Evolutionary conservation across 2,113 vertebrate genomes (phyloP).

Genomic region (Sylvilagus bachmani): DNA sequence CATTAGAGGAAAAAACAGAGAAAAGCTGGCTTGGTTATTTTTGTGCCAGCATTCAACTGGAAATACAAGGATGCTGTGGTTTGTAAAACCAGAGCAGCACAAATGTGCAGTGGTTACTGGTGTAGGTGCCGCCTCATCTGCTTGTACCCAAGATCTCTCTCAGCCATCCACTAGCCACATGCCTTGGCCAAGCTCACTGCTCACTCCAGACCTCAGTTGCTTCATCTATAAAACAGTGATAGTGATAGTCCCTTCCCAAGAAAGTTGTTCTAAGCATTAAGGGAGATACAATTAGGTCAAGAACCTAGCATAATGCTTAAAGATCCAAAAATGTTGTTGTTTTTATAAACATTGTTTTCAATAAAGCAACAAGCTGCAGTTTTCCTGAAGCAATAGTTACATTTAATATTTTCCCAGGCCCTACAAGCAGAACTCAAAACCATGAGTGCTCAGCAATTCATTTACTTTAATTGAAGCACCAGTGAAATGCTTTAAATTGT

Average conservation of each 20-base stretch:
- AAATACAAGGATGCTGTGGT: not conserved
- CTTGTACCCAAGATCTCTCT: not conserved
- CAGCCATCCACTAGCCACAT: not conserved
- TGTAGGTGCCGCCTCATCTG: not conserved
- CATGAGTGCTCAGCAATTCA: not conserved
- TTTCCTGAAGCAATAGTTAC: not conserved
- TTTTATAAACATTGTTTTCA: not conserved
- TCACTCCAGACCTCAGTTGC: not conserved
- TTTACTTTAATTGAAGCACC: not conserved
- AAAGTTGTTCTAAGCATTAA: not conserved
- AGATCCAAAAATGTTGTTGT: not conserved
- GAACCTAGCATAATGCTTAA: not conserved
- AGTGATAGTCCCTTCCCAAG: not conserved
- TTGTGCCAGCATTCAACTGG: not conserved
- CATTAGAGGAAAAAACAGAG: not conserved
- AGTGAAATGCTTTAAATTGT: constrained; percentile 10
- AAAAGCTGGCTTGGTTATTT: not conserved
- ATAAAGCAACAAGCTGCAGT: not conserved
- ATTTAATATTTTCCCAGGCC: not conserved
- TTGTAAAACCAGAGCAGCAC: not conserved
- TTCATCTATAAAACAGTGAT: not conserved
- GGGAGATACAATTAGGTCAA: not conserved
- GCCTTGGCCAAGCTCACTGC: not conserved
- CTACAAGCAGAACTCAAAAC: not conserved
- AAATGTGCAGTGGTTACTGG: not conserved